Evolutionary conservation across 2,888 invertebrate genomes (phyloP).

Genomic region (Caenorhabditis japonica): DNA sequence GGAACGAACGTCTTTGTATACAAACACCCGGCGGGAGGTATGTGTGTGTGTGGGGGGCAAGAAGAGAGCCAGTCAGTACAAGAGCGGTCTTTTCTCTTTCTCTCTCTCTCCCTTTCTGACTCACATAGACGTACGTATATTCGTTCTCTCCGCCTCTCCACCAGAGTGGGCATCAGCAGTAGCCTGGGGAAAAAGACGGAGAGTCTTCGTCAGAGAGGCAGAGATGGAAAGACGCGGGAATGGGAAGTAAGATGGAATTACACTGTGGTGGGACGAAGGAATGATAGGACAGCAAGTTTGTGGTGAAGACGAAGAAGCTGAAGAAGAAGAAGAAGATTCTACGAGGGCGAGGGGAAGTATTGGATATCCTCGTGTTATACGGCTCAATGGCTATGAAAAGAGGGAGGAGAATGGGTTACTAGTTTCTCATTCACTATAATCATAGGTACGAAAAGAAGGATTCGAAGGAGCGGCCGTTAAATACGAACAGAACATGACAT

Average conservation of each 20-base stretch:
- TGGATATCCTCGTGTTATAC: slow-evolving; percentile 23
- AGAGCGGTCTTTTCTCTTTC: slow-evolving; percentile 20
- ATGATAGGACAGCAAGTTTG: slow-evolving; percentile 4
- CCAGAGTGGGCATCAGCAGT: slow-evolving; percentile 9
- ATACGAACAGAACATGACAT: no score
- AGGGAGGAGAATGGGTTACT: no score
- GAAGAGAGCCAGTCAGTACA: no score
- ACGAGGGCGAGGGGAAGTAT: slow-evolving; percentile 19
- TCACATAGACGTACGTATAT: no score
- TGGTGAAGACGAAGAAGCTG: no score
- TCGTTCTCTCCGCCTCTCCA: no score
- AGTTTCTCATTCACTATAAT: no score
- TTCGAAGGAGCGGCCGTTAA: no score
- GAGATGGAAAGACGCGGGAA: slow-evolving; percentile 22
- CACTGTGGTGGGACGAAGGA: slow-evolving; percentile 3
- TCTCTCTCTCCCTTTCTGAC: no score
- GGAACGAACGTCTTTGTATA: background rate
- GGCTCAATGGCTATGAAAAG: slow-evolving; percentile 30
- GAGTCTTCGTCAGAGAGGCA: slow-evolving; percentile 14
- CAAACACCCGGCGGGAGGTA: background rate
- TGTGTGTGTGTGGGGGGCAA: background rate
- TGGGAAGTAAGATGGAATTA: slow-evolving; percentile 26
- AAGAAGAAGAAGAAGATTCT: no score
- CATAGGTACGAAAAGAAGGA: no score
- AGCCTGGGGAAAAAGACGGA: slow-evolving; percentile 10